Conservation (phyloP, 1,140 invertebrate species). For the Cyclargus thomasi region DNA sequence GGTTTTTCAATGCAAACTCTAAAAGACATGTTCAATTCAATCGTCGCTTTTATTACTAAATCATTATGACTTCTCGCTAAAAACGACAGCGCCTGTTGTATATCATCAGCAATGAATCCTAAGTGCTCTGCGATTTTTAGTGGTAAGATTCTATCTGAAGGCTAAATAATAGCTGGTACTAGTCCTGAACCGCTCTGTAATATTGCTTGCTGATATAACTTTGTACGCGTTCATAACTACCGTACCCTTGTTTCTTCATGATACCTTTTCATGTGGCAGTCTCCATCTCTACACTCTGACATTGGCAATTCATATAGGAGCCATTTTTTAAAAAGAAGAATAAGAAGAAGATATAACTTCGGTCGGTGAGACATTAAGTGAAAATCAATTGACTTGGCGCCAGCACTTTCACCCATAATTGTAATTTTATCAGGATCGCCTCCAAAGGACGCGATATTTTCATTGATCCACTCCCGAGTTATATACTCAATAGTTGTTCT, state of each 20-base stretch:
- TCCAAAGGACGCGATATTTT: slow-evolving; percentile 18
- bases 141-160: background rate
- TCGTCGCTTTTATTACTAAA: background rate
- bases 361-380: background rate
- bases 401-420: slow-evolving; percentile 14
- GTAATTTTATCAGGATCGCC: slow-evolving; percentile 19
- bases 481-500: background rate
- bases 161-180: background rate
- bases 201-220: background rate
- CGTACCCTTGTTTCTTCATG: no score
- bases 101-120: background rate
- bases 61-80: background rate
- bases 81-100: background rate
- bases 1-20: background rate
- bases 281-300: no score
- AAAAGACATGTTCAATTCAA: background rate
- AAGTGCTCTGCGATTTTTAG: no score
- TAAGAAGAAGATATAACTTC: background rate
- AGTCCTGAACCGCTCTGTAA: background rate
- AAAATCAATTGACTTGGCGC: slow-evolving; percentile 12
- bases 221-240: no score
- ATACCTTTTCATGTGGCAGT: no score
- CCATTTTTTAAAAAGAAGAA: no score
- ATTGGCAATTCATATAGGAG: no score
- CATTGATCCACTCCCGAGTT: background rate